These are phyloP conservation scores for Sturnira hondurensis DNA, from an alignment of 2,113 vertebrate species.

Conservation along the genomic window DNA sequence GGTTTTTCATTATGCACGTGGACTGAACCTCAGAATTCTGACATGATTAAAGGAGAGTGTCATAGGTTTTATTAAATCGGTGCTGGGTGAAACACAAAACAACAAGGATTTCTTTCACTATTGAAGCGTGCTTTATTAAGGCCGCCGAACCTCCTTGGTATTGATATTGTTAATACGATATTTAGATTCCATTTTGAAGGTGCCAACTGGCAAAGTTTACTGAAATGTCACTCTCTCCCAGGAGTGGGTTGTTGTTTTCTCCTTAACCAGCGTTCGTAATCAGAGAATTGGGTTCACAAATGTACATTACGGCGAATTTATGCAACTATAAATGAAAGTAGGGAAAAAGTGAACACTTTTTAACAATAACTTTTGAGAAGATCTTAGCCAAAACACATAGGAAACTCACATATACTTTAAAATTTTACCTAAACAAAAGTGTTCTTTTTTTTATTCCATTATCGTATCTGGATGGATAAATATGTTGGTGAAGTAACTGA, in stretches of 20 bases:
- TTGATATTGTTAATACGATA: constrained; percentile 43
- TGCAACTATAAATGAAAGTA: background rate
- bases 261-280: background rate
- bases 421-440: background rate
- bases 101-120: constrained; percentile 37
- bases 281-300: background rate
- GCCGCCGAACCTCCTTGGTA: background rate
- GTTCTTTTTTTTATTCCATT: background rate
- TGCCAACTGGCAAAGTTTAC: constrained; percentile 30
- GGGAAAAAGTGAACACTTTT: background rate
- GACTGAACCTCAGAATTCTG: constrained; percentile 27
- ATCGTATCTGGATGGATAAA: background rate
- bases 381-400: background rate
- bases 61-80: constrained; percentile 53
- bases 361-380: background rate
- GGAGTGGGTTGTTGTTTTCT: background rate
- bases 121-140: background rate
- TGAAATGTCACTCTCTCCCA: constrained; percentile 3
- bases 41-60: constrained; percentile 23
- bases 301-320: background rate
- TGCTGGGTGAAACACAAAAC: constrained; percentile 28
- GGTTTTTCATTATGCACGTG: background rate
- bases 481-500: background rate
- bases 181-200: constrained; percentile 47
- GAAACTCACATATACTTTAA: background rate